Conservation (phyloP, 2,888 invertebrate genomes). For the Nomada fabriciana region DNA sequence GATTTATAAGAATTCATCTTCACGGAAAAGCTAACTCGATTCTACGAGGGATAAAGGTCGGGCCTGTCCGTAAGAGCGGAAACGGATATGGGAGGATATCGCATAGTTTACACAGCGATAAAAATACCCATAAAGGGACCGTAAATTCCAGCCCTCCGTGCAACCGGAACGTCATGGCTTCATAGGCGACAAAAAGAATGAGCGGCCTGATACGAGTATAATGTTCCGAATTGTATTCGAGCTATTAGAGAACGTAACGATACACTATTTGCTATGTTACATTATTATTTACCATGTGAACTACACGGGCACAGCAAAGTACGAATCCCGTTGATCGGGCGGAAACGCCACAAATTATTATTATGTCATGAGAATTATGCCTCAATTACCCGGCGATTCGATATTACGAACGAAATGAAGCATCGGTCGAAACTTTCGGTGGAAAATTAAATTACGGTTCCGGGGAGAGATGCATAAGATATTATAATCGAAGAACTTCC, state of each 20-base stretch:
- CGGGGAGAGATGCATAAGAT: not conserved
- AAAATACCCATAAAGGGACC: conserved; percentile 80
- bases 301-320: not conserved
- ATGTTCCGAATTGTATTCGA: not conserved
- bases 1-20: conserved; percentile 79
- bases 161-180: conserved; percentile 70
- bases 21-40: conserved; percentile 68
- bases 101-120: conserved; percentile 81
- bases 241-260: not conserved
- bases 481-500: conserved; percentile 30
- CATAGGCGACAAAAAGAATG: conserved; percentile 69
- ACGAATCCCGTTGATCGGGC: not conserved
- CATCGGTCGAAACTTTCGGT: not conserved
- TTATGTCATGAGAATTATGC: conserved; percentile 5
- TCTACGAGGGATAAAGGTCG: conserved; percentile 71
- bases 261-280: not conserved
- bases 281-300: conserved; percentile 9
- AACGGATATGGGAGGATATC: conserved; percentile 75
- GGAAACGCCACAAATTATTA: no score
- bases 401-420: not conserved
- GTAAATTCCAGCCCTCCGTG: conserved; percentile 73
- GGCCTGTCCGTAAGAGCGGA: conserved; percentile 72
- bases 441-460: conserved; percentile 14
- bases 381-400: not conserved
- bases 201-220: conserved; percentile 31